These are phyloP conservation scores for Pinna nobilis DNA, from an alignment of 1,140 invertebrate genomes.

Conservation along the genomic window DNA sequence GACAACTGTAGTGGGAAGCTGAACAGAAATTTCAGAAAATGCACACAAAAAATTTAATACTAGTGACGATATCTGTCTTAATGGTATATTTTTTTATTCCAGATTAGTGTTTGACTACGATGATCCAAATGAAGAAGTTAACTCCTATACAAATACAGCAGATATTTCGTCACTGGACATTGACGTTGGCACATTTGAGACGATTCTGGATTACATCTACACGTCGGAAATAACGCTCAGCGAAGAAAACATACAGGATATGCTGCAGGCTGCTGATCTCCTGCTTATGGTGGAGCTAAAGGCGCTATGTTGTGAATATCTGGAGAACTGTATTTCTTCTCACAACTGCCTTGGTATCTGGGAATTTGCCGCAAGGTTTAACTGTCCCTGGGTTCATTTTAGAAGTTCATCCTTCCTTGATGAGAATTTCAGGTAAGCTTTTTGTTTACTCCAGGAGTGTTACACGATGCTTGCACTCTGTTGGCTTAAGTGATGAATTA, in stretches of 20 bases:
- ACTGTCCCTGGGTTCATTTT: constrained; percentile 61
- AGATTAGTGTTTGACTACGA: constrained; percentile 58
- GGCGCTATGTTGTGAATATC: constrained; percentile 66
- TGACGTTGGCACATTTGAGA: constrained; percentile 53
- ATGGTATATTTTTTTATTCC: background rate
- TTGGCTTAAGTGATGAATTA: no score
- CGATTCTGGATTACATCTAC: constrained; percentile 68
- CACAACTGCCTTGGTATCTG: constrained; percentile 66
- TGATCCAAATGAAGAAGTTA: background rate
- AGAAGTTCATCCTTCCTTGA: constrained; percentile 61
- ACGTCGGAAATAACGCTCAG: constrained; percentile 61
- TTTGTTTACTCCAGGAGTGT: no score
- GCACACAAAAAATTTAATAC: no score
- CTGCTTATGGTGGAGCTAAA: constrained; percentile 64
- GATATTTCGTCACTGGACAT: constrained; percentile 50
- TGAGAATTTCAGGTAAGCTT: constrained; percentile 61
- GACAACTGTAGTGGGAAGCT: no score
- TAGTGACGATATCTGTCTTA: background rate
- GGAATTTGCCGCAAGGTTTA: constrained; percentile 61
- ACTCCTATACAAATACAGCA: constrained; percentile 20
- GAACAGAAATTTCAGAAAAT: no score
- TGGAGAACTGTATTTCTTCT: constrained; percentile 62
- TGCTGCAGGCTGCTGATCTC: constrained; percentile 66
- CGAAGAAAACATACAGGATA: constrained; percentile 68
- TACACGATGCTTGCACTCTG: no score